Evolutionary conservation across 2,113 vertebrate species (phyloP), one percentile per base, ranked within the genome.

Genomic region (Ptilorrhoa leucosticta): DNA sequence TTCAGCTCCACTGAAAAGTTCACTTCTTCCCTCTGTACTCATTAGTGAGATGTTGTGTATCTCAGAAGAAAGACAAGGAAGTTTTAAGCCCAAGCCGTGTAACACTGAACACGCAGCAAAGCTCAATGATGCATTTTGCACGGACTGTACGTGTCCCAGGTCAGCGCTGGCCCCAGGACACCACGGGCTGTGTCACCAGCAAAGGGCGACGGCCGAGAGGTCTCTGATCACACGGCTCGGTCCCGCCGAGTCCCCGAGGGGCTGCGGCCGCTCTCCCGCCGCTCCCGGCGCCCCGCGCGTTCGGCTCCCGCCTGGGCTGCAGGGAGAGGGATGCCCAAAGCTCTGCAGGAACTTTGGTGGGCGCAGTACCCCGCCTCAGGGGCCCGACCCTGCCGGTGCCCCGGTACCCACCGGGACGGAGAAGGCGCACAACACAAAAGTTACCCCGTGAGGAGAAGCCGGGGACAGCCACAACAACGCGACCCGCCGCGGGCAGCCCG

Each of bases 81-180:
- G 17, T 70, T 85, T 70, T 16, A 65, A 77, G 19, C 35, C 33
- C 50, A 24, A 45, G 27, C 27, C 16, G 11, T 0, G 0, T 13
- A 31, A 48, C 4, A 1, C 11, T 2, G 54, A 61, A 7, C 22
- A 26, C 0, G 2, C 30, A 56, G 37, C 44, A 57, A 56, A 44
- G 40, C 30, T 57, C 57, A 14, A 0, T 0, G 63, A 53, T 17
- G 57, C 19, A 1, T 40, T 71, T 5, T 13, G 79, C 71, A 31
- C 0, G 15, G 47, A 6, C 58, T 7, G 22, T 10, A 11, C 4
- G 0, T 2, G 22, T 20, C 54, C 1, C 33, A 10, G 20, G 17
- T 4, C 42, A n/a, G 24, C 56, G 6, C 48, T 7, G 44, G 15
- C 9, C 10, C 4, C 2, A 5, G 53, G 61, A 39, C n/a, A 20